Evolutionary conservation across 2,113 vertebrate genomes (phyloP).

Genomic region (Solea senegalensis): DNA sequence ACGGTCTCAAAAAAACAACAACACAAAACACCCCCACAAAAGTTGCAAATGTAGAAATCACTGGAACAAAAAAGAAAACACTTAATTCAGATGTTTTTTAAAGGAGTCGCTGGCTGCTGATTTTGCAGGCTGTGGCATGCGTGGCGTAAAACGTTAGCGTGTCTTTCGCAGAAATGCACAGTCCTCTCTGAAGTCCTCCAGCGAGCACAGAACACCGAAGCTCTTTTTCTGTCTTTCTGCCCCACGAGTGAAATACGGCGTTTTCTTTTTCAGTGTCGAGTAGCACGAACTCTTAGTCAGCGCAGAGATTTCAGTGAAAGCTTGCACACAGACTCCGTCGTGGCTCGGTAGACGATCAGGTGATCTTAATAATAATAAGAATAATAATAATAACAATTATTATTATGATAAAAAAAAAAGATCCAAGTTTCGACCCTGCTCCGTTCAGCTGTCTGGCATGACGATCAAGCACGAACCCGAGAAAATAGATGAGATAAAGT

Average conservation of each 20-base stretch:
- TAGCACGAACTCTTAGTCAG: conserved; percentile 5
- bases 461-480: not conserved
- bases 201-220: not conserved
- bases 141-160: conserved; percentile 54
- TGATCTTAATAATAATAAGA: not conserved
- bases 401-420: not conserved
- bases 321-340: conserved; percentile 36
- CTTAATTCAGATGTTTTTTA: conserved; percentile 22
- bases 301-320: conserved; percentile 56
- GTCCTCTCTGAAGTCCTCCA: conserved; percentile 13
- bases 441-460: not conserved
- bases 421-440: conserved; percentile 27
- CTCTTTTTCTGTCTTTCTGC: not conserved
- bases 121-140: conserved; percentile 53
- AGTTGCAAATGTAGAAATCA: not conserved
- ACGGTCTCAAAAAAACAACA: not conserved
- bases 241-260: not conserved
- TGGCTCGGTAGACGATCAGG: conserved; percentile 22
- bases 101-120: conserved; percentile 23
- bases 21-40: not conserved
- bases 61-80: not conserved
- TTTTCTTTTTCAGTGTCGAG: not conserved
- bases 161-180: conserved; percentile 24
- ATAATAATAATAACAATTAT: not conserved
- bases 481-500: conserved; percentile 11